Evolutionary conservation across 1,140 invertebrate genomes (phyloP), one percentile per base, ranked within the genome.

Genomic region (Neotoxoptera formosana): DNA sequence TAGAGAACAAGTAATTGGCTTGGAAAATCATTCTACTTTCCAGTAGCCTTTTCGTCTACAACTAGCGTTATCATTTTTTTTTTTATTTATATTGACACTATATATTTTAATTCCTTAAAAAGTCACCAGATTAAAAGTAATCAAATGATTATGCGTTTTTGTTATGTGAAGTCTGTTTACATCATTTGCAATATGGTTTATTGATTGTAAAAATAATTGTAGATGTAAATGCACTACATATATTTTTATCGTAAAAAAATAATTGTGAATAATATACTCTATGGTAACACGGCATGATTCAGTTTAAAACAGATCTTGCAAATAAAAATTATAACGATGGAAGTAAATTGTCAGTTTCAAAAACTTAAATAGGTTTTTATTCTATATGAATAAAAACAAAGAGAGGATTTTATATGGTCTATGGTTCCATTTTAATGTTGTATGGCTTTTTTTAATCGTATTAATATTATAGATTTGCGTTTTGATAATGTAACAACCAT

Each of bases 1-100:
- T n/a, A 53, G 34, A 89, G 48, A 53, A 20, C n/a, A 34, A 53
- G 87, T 89, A 89, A 89, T 89, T 89, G 87, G 87, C 48, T 89
- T 53, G 9, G n/a, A 53, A 89, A 53, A 21, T 53, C 21, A n/a
- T 89, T 53, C 34, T 53, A 9, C 20, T 36, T 53, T n/a, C 48
- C 48, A 20, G 20, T 89, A 36, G 36, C 53, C 20, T 89, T 89
- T 53, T 53, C 21, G 30, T 20, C 11, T 20, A 34, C 14, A 34
- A 17, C 3, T 20, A 17, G 25, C 45, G 14, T 48, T 48, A 20
- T n/a, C 30, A 25, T 48, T 48, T 7, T n/a, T 51, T 21, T 87
- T 48, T 48, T 30, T 48, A 4, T 9, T 36, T 81, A 81, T 25
- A 41, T 36, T 1, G 21, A 25, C 21, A 30, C 2, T 25, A 45